Base-by-base conservation (phyloP, 2,113 vertebrate genomes). In the Nothoprocta perdicaria region DNA sequence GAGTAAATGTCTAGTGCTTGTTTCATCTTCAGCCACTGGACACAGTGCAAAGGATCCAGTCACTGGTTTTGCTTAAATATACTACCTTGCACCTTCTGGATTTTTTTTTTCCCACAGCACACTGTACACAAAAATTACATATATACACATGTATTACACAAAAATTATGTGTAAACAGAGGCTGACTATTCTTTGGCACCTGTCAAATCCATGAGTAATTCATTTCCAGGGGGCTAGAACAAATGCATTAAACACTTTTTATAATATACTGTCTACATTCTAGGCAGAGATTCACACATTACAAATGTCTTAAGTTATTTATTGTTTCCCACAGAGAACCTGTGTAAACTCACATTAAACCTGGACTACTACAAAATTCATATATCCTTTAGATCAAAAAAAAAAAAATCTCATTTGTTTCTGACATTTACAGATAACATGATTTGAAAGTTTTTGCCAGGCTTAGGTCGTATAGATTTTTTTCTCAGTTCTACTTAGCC, bases 391-490 rank as follows among this genome's bases (percentile, higher is more conserved):
- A 60, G 4, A 46, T 35, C 3, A 11, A 57, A 68, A 52, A 31
- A 55, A 55, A 31, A 14, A 41, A 8, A 29, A 50, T 41, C 7
- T 2, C 2, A 12, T 0, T 33, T 80, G 55, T 46, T 23, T 4
- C 48, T 80, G 53, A 45, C 5, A 14, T 68, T 45, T 35, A 41
- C 14, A 46, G 6, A 15, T 68, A 62, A 10, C 19, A 24, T 12
- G 26, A 10, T 53, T 38, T 62, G 8, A 82, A 5, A 1, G 5
- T 53, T 81, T 74, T 33, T 5, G 52, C 50, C 24, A 53, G 29
- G 43, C 7, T 52, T 53, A 33, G 1, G 1, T 31, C 7, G 7
- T 4, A 10, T 74, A 45, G 0, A 0, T 77, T 66, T 65, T 17
- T 88, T 7, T 61, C 10, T n/a, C 33, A 26, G 15, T 57, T 60